Evolutionary conservation across 1,140 invertebrate genomes (phyloP).

Genomic region (Artemia franciscana): DNA sequence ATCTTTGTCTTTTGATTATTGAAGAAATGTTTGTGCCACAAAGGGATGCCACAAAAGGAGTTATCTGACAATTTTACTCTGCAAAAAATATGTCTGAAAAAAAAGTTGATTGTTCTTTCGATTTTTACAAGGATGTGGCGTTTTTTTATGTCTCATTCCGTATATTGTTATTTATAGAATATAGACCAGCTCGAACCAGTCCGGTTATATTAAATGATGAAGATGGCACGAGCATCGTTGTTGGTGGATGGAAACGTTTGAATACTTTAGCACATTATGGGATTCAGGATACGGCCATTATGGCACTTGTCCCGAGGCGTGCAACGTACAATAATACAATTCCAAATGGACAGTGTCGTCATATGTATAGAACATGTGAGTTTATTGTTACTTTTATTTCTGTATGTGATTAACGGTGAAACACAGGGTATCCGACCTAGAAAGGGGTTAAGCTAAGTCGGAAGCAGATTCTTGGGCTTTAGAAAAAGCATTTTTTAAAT

Average conservation of each 20-base stretch:
- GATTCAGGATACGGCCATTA: constrained; percentile 75
- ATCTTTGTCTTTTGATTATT: no score
- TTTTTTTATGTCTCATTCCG: no score
- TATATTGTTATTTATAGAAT: constrained; percentile 38
- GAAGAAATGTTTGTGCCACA: no score
- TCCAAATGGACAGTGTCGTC: constrained; percentile 29
- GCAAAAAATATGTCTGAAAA: no score
- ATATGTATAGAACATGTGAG: constrained; percentile 12
- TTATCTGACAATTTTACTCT: no score
- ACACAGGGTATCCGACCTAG: no score
- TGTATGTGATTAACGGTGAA: not conserved
- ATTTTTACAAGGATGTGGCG: no score
- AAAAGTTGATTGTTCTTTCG: no score
- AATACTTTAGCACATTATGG: constrained; percentile 83
- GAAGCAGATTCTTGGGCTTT: no score
- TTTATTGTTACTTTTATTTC: constrained; percentile 1
- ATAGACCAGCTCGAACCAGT: constrained; percentile 71
- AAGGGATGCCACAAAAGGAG: no score
- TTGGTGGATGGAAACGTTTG: constrained; percentile 68
- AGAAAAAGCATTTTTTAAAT: no score
- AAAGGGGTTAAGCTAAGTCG: no score
- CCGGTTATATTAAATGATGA: constrained; percentile 77
- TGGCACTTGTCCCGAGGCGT: constrained; percentile 69
- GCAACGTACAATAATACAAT: constrained; percentile 40
- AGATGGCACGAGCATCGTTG: constrained; percentile 67